Evolutionary conservation across 2,888 invertebrate species (phyloP).

Genomic region (Coenonympha glycerion): DNA sequence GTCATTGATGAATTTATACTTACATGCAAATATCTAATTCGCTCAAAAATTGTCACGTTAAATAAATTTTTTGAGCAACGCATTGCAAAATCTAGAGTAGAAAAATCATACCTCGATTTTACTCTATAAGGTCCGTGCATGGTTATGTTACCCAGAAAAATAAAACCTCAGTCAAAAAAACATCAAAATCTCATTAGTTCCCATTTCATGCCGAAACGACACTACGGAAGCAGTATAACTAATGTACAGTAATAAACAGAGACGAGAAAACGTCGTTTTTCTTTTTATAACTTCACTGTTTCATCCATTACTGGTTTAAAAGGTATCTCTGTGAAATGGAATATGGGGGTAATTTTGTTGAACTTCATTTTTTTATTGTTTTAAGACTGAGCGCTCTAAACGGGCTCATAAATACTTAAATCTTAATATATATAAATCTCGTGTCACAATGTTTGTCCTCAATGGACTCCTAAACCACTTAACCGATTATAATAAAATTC

Average conservation of each 20-base stretch:
- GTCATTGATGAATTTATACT: too few species aligned
- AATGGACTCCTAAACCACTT: too few species aligned
- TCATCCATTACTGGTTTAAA: conserved; percentile 68
- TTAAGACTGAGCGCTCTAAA: too few species aligned
- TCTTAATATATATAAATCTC: too few species aligned
- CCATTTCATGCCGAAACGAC: conserved; percentile 74
- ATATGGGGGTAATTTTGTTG: conserved; percentile 23
- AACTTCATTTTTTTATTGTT: too few species aligned
- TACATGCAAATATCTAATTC: too few species aligned
- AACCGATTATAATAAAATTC: too few species aligned
- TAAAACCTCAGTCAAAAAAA: conserved; percentile 76
- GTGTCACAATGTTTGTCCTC: too few species aligned
- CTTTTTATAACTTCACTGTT: conserved; percentile 71
- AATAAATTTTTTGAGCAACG: neutral
- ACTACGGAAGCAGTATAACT: conserved; percentile 76
- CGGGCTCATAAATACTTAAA: too few species aligned
- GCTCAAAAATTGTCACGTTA: too few species aligned
- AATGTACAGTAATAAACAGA: conserved; percentile 75
- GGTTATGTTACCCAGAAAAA: conserved; percentile 49
- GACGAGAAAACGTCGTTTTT: conserved; percentile 70
- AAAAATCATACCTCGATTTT: conserved; percentile 31
- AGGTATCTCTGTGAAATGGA: conserved; percentile 51
- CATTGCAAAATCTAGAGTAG: conserved; percentile 4
- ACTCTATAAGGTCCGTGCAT: conserved; percentile 35
- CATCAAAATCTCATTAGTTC: conserved; percentile 77